A percentile compares a stretch with the other conserved stretches of the same genome.
Conservation (phyloP, 2,113 vertebrate genomes). For the Alethe diademata region DNA sequence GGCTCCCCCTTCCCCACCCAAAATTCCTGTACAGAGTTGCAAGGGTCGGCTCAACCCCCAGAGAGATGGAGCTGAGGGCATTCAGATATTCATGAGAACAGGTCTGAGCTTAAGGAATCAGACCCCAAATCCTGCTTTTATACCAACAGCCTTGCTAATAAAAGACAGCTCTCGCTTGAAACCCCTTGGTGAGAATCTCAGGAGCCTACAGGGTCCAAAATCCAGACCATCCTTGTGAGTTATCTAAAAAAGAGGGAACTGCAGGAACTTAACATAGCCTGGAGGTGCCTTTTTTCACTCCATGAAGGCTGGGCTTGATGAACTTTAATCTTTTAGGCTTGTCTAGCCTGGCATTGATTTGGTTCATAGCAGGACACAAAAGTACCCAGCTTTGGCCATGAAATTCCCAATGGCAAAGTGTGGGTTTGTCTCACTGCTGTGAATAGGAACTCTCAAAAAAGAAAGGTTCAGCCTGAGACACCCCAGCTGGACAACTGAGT, state of each 20-base stretch:
- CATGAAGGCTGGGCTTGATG: background rate
- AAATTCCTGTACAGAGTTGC: background rate
- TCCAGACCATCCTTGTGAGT: background rate
- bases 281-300: background rate
- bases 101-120: background rate
- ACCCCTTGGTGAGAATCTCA: background rate
- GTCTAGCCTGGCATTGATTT: background rate
- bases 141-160: background rate
- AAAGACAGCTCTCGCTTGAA: background rate
- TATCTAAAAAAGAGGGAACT: background rate
- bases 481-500: accelerated
- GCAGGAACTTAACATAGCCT: background rate
- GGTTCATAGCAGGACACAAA: background rate
- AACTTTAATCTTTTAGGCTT: background rate
- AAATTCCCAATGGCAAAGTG: background rate
- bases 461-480: background rate
- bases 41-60: background rate
- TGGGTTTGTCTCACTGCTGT: background rate
- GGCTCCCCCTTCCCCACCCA: background rate
- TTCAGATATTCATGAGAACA: background rate
- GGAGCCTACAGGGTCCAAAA: background rate
- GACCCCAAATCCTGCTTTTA: background rate
- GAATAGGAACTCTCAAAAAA: background rate
- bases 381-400: background rate
- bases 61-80: background rate